phyloP scores from a whole-genome alignment of 2,113 vertebrate genomes.

The Tinamus guttatus region DNA sequence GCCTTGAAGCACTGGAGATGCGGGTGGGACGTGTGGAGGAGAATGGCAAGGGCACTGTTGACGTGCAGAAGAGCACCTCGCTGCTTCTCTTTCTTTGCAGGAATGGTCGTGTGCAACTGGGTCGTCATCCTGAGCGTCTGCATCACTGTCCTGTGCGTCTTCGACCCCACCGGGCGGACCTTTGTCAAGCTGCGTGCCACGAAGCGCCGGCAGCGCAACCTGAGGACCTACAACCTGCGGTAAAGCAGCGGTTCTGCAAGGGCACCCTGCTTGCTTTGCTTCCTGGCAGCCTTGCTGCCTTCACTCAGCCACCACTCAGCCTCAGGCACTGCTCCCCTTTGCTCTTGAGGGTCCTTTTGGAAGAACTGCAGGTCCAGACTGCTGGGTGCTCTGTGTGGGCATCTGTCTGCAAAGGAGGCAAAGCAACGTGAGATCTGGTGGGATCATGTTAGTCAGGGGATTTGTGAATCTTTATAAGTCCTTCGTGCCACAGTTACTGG shows the following conservation, averaged over 20 bases:
- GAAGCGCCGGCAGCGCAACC: slow-evolving; percentile 93
- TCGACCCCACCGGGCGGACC: slow-evolving; percentile 95
- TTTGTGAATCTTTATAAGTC: background rate
- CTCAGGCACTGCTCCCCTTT: background rate
- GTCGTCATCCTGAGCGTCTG: slow-evolving; percentile 97
- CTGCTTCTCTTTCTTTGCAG: slow-evolving; percentile 60
- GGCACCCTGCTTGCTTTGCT: background rate
- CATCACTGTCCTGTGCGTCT: slow-evolving; percentile 96
- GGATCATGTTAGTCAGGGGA: background rate
- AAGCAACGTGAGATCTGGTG: accelerated
- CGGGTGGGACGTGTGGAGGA: background rate
- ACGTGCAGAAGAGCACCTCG: background rate
- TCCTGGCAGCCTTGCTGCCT: background rate
- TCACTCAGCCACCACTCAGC: background rate
- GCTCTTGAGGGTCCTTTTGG: background rate
- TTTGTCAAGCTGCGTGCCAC: slow-evolving; percentile 98
- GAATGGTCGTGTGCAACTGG: slow-evolving; percentile 98
- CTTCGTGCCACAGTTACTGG: background rate
- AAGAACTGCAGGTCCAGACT: background rate
- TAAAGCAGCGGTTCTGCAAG: slow-evolving; percentile 28
- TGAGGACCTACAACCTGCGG: slow-evolving; percentile 95
- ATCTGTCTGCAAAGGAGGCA: background rate
- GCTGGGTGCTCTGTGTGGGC: background rate
- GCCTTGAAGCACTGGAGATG: slow-evolving; percentile 74
- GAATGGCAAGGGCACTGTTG: background rate